These are phyloP conservation scores for Ardeotis arabs DNA, from an alignment of 2,113 vertebrate species.

Conservation along the genomic window DNA sequence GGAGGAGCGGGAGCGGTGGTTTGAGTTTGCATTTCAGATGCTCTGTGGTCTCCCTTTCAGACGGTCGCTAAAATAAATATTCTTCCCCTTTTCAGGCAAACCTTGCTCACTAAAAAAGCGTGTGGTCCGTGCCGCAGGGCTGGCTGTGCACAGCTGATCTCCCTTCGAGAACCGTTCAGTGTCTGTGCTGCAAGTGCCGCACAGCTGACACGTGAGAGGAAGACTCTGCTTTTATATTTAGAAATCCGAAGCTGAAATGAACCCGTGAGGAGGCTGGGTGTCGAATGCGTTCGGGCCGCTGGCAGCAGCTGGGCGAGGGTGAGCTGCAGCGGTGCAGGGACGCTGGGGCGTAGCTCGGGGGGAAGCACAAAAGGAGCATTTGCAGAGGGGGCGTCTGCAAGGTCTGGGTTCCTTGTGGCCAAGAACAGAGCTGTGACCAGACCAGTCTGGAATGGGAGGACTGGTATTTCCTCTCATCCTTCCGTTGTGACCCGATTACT, in stretches of 20 bases:
- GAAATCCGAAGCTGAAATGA: background rate
- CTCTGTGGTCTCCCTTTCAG: background rate
- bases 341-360: background rate
- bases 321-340: background rate
- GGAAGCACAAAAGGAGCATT: background rate
- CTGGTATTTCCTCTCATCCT: background rate
- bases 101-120: accelerated
- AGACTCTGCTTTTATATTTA: background rate
- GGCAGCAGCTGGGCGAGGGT: background rate
- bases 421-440: background rate
- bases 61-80: background rate
- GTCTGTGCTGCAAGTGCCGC: accelerated
- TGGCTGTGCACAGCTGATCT: accelerated
- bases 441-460: background rate
- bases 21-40: background rate
- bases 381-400: no score
- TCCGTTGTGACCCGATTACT: accelerated
- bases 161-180: background rate
- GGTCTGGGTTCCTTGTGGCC: background rate
- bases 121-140: background rate
- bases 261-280: background rate
- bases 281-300: background rate
- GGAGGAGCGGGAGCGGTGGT: background rate
- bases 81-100: background rate
- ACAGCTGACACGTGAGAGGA: accelerated